A percentile compares a stretch with the other conserved stretches of the same genome.
phyloP scores from a whole-genome alignment of 2,888 invertebrate genomes.

The Eupelmus urozonus region DNA sequence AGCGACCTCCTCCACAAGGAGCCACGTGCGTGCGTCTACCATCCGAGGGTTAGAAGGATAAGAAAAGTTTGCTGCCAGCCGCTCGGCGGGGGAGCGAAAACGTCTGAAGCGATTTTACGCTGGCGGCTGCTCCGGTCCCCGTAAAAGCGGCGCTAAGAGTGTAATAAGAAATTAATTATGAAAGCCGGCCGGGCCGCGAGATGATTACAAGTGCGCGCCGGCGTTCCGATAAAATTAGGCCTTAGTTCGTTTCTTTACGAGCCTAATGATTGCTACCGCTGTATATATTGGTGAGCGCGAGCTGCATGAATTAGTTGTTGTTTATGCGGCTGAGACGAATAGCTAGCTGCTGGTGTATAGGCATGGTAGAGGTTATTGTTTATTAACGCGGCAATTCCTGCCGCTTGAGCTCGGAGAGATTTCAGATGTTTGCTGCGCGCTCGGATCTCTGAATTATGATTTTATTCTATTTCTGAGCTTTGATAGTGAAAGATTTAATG shows the following conservation, averaged over 20 bases:
- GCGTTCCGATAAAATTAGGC: conserved; percentile 45
- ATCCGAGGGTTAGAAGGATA: conserved; percentile 53
- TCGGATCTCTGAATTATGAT: no score
- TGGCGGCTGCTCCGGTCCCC: no score
- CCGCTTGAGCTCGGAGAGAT: no score
- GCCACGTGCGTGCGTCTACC: neutral
- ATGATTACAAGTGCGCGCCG: conserved; percentile 43
- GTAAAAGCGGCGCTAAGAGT: conserved; percentile 53
- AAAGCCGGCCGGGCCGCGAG: conserved; percentile 20
- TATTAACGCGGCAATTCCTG: no score
- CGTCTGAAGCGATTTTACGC: conserved; percentile 43
- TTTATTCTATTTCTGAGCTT: no score
- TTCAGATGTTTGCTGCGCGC: no score
- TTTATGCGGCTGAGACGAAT: no score
- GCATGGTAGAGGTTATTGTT: neutral
- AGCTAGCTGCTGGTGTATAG: no score
- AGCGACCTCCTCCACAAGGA: no score
- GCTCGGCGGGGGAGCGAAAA: conserved; percentile 50
- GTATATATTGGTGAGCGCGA: neutral
- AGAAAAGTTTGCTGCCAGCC: conserved; percentile 47
- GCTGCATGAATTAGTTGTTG: neutral
- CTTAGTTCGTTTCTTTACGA: conserved; percentile 25
- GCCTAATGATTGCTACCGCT: conserved; percentile 16
- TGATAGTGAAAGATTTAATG: no score
- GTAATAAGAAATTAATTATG: conserved; percentile 58